phyloP scores from a whole-genome alignment of 2,797 vertebrate species.

The Falco columbarius region DNA sequence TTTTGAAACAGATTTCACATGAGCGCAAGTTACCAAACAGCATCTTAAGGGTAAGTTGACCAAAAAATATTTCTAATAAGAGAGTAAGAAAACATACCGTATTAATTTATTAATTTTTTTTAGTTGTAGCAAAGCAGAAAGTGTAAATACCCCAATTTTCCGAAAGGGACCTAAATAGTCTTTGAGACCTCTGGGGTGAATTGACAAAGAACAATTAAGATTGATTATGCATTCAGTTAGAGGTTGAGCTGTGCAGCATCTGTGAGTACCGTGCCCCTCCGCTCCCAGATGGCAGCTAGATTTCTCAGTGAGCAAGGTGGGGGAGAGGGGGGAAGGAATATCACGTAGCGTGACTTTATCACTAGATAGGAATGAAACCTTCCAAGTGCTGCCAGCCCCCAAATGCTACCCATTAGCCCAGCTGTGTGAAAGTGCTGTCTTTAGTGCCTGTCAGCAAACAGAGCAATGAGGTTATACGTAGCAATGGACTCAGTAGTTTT shows the following conservation, averaged over 20 bases:
- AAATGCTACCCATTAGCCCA: background rate
- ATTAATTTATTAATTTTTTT: background rate
- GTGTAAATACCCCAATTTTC: background rate
- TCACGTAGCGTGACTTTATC: background rate
- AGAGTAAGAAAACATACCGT: background rate
- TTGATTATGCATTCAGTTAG: background rate
- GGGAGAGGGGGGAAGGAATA: background rate
- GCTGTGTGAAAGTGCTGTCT: background rate
- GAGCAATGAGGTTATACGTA: background rate
- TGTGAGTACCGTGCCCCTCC: background rate
- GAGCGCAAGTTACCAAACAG: conserved; percentile 33
- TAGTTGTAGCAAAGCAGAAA: background rate
- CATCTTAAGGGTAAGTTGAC: conserved; percentile 19
- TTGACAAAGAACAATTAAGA: background rate
- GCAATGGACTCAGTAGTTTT: background rate
- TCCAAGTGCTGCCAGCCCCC: background rate
- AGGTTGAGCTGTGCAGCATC: background rate
- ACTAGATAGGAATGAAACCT: background rate
- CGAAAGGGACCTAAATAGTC: background rate
- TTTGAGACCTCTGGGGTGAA: background rate
- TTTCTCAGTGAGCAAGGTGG: background rate
- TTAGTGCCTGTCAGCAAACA: background rate
- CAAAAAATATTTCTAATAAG: background rate
- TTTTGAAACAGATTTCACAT: conserved; percentile 6
- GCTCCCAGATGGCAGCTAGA: background rate